phyloP scores from a whole-genome alignment of 1,140 invertebrate genomes.

The Teleogryllus occipitalis region DNA sequence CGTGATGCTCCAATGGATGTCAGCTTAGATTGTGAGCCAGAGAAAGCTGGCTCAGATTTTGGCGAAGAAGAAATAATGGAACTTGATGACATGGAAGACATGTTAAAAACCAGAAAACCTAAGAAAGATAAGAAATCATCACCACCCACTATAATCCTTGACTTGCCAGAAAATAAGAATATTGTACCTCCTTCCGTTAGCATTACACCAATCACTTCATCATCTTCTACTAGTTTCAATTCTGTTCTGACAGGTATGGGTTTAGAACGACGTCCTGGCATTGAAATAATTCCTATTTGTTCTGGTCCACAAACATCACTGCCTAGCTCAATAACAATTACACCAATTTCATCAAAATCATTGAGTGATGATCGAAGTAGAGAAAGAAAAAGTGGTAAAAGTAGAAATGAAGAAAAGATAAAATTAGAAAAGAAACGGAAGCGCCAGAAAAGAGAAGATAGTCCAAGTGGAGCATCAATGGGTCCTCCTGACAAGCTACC shows the following conservation, averaged over 20 bases:
- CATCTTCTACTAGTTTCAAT: conserved; percentile 44
- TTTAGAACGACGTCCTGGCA: conserved; percentile 60
- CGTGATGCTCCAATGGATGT: conserved; percentile 37
- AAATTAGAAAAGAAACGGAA: conserved; percentile 70
- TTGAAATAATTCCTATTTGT: conserved; percentile 70
- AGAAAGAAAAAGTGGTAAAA: conserved; percentile 55
- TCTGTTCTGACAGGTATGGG: conserved; percentile 53
- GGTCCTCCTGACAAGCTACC: conserved; percentile 74
- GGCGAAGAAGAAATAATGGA: conserved; percentile 49
- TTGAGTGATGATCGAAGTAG: conserved; percentile 39
- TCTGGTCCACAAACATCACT: conserved; percentile 50
- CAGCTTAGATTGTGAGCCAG: conserved; percentile 39
- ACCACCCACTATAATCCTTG: conserved; percentile 32
- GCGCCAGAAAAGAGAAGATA: conserved; percentile 53
- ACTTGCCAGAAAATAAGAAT: conserved; percentile 33
- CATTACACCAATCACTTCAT: conserved; percentile 61
- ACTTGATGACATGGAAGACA: conserved; percentile 40
- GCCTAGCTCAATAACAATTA: conserved; percentile 75
- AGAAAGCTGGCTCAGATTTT: conserved; percentile 35
- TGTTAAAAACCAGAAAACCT: conserved; percentile 31
- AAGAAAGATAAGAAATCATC: conserved; percentile 37
- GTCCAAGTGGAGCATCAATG: conserved; percentile 48
- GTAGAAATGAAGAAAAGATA: conserved; percentile 44
- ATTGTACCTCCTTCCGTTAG: conserved; percentile 64
- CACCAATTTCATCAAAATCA: conserved; percentile 52